phyloP scores from a whole-genome alignment of 2,113 vertebrate genomes.

The Typhlomys cinereus region DNA sequence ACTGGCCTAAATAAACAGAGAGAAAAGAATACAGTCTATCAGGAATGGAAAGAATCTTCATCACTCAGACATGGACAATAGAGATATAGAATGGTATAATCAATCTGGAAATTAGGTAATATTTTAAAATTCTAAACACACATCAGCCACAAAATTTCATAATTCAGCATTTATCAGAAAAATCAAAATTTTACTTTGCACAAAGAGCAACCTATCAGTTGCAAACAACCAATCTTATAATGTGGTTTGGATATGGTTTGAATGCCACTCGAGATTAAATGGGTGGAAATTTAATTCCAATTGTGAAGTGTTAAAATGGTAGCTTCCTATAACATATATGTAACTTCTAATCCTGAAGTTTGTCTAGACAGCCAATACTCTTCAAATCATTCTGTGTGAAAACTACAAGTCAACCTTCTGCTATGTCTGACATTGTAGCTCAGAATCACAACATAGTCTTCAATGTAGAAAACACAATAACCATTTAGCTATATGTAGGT shows the following conservation, averaged over 20 bases:
- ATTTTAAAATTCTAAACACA: background rate
- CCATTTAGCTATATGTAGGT: background rate
- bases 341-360: background rate
- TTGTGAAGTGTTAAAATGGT: background rate
- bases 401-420: background rate
- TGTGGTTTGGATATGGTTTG: background rate
- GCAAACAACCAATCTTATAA: background rate
- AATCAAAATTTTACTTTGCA: background rate
- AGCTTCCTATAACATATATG: background rate
- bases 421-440: background rate
- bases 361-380: background rate
- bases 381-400: background rate
- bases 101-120: background rate
- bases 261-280: background rate
- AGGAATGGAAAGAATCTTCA: background rate
- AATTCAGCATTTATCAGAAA: background rate
- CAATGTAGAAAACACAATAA: conserved; percentile 13
- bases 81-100: background rate
- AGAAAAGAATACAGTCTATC: background rate
- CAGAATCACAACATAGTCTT: background rate
- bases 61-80: background rate
- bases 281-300: background rate
- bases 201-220: background rate
- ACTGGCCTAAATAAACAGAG: background rate
- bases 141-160: background rate